Conservation (phyloP, 2,797 vertebrate species). For the Molossus alvarezi region DNA sequence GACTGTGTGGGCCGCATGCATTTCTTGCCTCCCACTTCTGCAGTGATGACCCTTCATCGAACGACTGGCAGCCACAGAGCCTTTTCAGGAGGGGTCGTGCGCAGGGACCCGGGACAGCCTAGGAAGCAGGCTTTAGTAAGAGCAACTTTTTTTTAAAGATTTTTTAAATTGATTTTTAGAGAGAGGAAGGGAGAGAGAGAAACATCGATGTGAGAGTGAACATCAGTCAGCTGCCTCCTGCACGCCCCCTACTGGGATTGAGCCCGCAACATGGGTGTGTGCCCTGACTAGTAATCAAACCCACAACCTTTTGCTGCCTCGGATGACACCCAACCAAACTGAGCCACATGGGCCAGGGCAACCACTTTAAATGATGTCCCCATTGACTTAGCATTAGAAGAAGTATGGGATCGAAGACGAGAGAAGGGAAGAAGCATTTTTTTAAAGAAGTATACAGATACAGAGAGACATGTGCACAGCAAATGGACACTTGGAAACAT, state of each 20-base stretch:
- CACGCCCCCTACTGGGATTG: too few relatives aligned
- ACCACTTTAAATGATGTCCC: background rate
- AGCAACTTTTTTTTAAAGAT: background rate
- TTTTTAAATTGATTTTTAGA: too few relatives aligned
- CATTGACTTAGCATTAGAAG: background rate
- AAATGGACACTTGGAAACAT: slow-evolving; percentile 68
- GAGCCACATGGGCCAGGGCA: too few relatives aligned
- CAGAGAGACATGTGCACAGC: background rate
- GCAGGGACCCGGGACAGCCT: background rate
- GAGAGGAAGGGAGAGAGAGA: too few relatives aligned
- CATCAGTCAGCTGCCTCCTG: too few relatives aligned
- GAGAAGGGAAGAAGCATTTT: background rate
- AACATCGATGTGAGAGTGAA: too few relatives aligned
- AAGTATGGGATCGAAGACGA: background rate
- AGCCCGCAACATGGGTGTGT: too few relatives aligned
- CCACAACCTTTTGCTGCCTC: too few relatives aligned
- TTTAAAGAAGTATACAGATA: slow-evolving; percentile 59
- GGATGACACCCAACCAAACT: too few relatives aligned
- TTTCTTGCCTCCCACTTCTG: background rate
- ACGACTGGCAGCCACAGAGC: background rate
- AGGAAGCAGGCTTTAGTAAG: background rate
- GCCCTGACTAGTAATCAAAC: too few relatives aligned
- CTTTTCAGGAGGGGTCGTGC: background rate
- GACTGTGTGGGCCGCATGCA: background rate
- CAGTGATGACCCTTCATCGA: accelerated